phyloP scores from a whole-genome alignment of 2,888 invertebrate genomes.

The Crocallis elinguaria region DNA sequence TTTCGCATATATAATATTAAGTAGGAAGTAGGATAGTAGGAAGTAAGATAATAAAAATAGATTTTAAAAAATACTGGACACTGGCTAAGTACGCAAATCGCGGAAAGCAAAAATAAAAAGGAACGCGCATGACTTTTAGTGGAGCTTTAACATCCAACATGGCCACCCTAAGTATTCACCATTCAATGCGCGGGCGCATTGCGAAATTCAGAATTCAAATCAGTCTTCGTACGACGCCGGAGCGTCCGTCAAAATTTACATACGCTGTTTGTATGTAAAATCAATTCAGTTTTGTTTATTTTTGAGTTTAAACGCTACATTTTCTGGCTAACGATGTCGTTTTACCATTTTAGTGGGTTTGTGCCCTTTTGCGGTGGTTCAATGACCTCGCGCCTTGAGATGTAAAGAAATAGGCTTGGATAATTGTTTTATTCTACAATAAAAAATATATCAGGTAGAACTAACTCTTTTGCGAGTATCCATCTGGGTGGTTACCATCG shows the following conservation, averaged over 20 bases:
- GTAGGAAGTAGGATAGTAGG: too few species aligned
- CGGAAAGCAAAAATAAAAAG: too few species aligned
- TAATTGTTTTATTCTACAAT: too few species aligned
- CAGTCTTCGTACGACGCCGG: conserved; percentile 70
- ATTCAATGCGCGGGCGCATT: conserved; percentile 75
- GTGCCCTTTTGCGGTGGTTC: conserved; percentile 11
- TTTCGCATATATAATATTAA: too few species aligned
- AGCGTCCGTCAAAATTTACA: conserved; percentile 74
- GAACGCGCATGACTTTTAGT: too few species aligned
- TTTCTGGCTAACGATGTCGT: conserved; percentile 71
- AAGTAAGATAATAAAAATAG: too few species aligned
- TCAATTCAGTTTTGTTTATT: conserved; percentile 49
- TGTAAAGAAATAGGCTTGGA: background rate
- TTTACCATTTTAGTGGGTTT: conserved; percentile 59
- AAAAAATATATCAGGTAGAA: too few species aligned
- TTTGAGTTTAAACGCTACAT: conserved; percentile 62
- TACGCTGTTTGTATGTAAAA: conserved; percentile 69
- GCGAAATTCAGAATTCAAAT: conserved; percentile 80
- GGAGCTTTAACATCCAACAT: conserved; percentile 13
- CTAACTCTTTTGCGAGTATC: too few species aligned
- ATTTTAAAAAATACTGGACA: too few species aligned
- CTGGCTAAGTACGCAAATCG: too few species aligned
- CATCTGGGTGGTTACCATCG: too few species aligned
- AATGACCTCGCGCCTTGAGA: conserved; percentile 10
- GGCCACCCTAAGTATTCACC: conserved; percentile 57